Evolutionary conservation across 1,140 invertebrate genomes (phyloP), one percentile per base, ranked within the genome.

Genomic region (Macrosteles quadrilineatus): DNA sequence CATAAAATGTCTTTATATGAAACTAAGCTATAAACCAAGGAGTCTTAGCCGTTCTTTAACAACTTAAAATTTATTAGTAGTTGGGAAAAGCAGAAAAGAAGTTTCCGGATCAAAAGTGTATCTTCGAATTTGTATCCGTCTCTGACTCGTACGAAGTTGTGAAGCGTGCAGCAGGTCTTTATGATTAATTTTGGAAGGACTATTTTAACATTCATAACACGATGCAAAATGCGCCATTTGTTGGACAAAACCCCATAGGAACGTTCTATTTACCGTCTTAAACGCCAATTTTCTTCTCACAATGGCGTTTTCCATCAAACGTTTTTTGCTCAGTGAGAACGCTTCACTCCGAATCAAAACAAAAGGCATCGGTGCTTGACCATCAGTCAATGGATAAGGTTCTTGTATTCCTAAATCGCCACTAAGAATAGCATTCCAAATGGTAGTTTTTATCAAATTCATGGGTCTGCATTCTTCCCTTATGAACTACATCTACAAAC

Each of bases 221-320:
- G 11, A 30, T 74, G 69, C 31, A 73, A 73, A 29, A 75, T 75
- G 21, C 72, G 27, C 72, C 72, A 75, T 59, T 72, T 75, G 32
- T 72, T 72, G 23, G 53, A 36, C 1, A 75, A 32, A 69, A 81
- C 80, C 2, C 80, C 80, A 76, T 83, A 83, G 9, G 77, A 74
- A 73, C 82, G 82, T 70, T 83, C 81, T 9, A 81, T 73, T 12
- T 76, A 76, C 32, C 78, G 55, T 63, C 77, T 83, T 81, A 72
- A 78, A 82, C 12, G 78, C 75, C 68, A 72, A 73, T 69, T 81
- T 73, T 40, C 71, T 21, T n/a, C n/a, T 0, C n/a, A 27, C 45
- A 29, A 23, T 71, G 65, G 43, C 55, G 12, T 57, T 55, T 67
- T 36, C 73, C 69, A 19, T 32, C 47, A 59, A 47, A 74, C 31